Conservation (phyloP, 2,888 invertebrate species). For the Eupeodes luniger region DNA sequence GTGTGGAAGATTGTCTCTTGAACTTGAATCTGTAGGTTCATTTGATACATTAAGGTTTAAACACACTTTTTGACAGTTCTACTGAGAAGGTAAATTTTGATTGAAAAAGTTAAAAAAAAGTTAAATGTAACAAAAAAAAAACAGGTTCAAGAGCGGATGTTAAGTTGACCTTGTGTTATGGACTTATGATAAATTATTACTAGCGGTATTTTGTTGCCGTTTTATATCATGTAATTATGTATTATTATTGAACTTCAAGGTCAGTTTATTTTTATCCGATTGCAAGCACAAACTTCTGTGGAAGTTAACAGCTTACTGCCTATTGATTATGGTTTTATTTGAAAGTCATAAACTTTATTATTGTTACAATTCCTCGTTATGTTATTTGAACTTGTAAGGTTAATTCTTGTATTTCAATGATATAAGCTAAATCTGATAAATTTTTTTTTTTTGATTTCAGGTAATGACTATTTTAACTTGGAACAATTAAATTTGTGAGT, state of each 20-base stretch:
- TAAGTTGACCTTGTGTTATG: slow-evolving; percentile 36
- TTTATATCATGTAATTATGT: neutral
- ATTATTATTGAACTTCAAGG: neutral
- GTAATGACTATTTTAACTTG: too few relatives aligned
- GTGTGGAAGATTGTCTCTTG: neutral
- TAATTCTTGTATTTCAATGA: too few relatives aligned
- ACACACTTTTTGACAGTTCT: slow-evolving; percentile 11
- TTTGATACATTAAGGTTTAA: neutral
- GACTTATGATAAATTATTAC: neutral
- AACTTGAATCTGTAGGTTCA: neutral
- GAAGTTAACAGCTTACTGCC: neutral
- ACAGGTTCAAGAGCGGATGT: slow-evolving; percentile 30
- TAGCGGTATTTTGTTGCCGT: neutral
- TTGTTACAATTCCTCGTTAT: too few relatives aligned
- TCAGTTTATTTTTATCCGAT: neutral
- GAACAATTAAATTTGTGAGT: too few relatives aligned
- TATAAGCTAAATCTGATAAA: too few relatives aligned
- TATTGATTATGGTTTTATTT: too few relatives aligned
- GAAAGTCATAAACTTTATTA: too few relatives aligned
- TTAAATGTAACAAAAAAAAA: neutral
- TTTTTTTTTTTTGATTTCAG: too few relatives aligned
- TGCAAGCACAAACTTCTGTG: neutral
- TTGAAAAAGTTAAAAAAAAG: neutral
- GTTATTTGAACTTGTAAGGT: too few relatives aligned
- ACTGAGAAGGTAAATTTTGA: neutral